Conservation (phyloP, 2,113 vertebrate species). For the Epinephelus fuscoguttatus region DNA sequence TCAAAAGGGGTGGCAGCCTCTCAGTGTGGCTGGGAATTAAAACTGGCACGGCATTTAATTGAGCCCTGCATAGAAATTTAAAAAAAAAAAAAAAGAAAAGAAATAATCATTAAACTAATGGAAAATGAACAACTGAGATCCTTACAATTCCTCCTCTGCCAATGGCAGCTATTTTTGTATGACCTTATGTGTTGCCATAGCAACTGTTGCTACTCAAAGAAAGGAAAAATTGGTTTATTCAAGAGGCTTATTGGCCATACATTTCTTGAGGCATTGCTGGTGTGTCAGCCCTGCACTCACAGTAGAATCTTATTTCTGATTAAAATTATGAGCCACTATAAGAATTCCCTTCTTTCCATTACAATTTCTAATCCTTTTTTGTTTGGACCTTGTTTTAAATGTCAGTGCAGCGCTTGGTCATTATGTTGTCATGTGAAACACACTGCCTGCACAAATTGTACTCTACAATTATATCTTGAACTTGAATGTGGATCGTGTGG, state of each 20-base stretch:
- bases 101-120: conserved; percentile 35
- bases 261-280: conserved; percentile 36
- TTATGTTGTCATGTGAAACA: neutral
- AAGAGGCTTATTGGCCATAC: conserved; percentile 63
- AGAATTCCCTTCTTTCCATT: neutral
- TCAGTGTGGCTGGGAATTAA: neutral
- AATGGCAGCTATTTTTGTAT: conserved; percentile 76
- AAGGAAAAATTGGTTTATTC: conserved; percentile 68
- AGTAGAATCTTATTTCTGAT: neutral
- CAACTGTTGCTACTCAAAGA: conserved; percentile 80
- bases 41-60: conserved; percentile 6
- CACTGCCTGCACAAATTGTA: neutral
- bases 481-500: neutral
- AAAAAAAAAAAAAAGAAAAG: neutral
- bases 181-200: conserved; percentile 84
- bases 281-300: conserved; percentile 7
- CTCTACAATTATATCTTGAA: neutral
- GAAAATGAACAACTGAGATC: conserved; percentile 45
- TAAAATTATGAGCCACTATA: neutral
- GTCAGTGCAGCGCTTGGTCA: neutral
- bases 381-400: neutral
- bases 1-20: neutral
- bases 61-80: conserved; percentile 9
- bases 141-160: conserved; percentile 61
- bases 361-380: neutral